Evolutionary conservation across 64 coral and sea anemone genomes (phyloP).

Genomic region (Montipora foliosa): DNA sequence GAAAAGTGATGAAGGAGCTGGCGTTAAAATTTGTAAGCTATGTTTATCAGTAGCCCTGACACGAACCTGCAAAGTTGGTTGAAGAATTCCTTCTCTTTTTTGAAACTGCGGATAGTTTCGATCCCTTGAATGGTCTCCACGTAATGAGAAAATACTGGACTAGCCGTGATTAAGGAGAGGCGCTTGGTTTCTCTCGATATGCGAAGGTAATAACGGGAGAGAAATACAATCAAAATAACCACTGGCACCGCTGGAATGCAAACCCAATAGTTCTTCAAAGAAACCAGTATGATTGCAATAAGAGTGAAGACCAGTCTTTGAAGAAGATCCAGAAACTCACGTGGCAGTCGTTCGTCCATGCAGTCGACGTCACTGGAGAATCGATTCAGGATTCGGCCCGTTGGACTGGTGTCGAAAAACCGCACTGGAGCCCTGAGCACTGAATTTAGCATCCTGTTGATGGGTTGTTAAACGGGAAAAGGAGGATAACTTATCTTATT

Average conservation of each 20-base stretch:
- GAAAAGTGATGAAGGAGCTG: too few relatives aligned
- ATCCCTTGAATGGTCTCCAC: constrained; percentile 49
- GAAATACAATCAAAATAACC: not conserved
- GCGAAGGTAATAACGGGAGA: not conserved
- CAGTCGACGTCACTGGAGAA: constrained; percentile 55
- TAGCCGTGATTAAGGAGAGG: constrained; percentile 21
- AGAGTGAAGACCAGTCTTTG: not conserved
- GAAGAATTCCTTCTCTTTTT: constrained; percentile 28
- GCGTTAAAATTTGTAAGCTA: too few relatives aligned
- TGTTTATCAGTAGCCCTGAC: not conserved
- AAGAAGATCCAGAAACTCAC: not conserved
- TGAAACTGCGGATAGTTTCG: constrained; percentile 17
- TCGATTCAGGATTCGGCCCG: constrained; percentile 57
- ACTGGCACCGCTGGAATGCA: constrained; percentile 18
- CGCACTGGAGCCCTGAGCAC: constrained; percentile 27
- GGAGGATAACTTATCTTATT: too few relatives aligned
- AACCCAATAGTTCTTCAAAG: constrained; percentile 29
- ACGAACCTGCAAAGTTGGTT: constrained; percentile 1
- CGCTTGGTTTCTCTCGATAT: constrained; percentile 23
- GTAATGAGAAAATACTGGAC: constrained; percentile 39
- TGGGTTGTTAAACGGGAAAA: too few relatives aligned
- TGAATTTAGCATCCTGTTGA: constrained; percentile 16
- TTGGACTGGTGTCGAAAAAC: constrained; percentile 55
- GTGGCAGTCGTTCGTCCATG: constrained; percentile 40
- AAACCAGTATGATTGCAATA: constrained; percentile 13